Base-by-base conservation (phyloP, 2,797 vertebrate species). In the Eutrigla gurnardus region DNA sequence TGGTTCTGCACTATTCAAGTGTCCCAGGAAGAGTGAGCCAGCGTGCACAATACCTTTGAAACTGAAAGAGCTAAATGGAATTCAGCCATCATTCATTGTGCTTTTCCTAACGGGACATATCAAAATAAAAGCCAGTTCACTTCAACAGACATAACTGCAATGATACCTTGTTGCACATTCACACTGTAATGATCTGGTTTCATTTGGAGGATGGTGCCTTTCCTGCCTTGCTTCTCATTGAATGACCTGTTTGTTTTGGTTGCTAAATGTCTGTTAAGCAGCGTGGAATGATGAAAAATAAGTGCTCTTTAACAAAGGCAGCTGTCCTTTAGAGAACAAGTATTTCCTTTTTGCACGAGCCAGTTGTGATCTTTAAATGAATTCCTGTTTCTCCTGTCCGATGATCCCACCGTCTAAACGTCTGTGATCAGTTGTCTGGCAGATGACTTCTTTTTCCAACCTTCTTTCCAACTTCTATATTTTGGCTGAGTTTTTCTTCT, bases 311-410 rank as follows among this genome's bases (percentile, higher is more conserved):
- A 18, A 53, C 42, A 6, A n/a, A 42, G 3, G 49, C 42, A 35
- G 43, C 47, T 25, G 50, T 59, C 4, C 36, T 72, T 79, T 33
- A 42, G 45, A 18, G 46, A 72, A 65, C 65, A 77, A 81, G 50
- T 70, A 70, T 85, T 88, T 86, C 76, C 63, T 73, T 64, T 77
- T 42, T 70, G 66, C 37, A 43, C 5, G 39, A 52, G 80, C 69
- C 80, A 85, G 65, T 40, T 15, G 50, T 71, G 73, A 74, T 78
- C n/a, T 81, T 63, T 25, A 25, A 70, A 68, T 54, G 74, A 73
- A 53, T 80, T 82, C 75, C 80, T 73, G 62, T 77, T 57, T 65
- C 43, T 52, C 36, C 53, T 53, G 75, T 12, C 25, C 71, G 57
- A 77, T 37, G 55, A 77, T 53, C 54, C 62, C 47, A 77, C 82